These are phyloP conservation scores for Podarcis siculus DNA, from an alignment of 2,797 vertebrate species.

Conservation along the genomic window DNA sequence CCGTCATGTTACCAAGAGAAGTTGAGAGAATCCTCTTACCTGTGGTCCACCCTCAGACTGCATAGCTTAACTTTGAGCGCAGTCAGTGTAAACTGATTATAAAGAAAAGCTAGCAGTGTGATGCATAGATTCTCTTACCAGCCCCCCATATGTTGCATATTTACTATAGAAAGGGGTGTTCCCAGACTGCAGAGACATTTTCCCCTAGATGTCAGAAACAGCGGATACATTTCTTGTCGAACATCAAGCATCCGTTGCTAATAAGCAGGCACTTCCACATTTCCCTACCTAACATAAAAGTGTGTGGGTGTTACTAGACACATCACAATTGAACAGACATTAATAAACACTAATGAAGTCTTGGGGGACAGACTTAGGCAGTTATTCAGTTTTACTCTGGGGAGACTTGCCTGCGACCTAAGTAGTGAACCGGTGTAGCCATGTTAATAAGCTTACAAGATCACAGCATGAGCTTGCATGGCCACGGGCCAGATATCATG, in stretches of 20 bases:
- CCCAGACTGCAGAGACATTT: background rate
- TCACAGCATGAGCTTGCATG: background rate
- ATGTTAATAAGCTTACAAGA: constrained; percentile 7
- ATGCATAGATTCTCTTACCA: background rate
- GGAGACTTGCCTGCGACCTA: constrained; percentile 4
- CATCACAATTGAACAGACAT: background rate
- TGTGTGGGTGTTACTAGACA: background rate
- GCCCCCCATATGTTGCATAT: background rate
- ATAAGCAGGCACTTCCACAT: background rate
- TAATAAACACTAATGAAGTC: constrained; percentile 28
- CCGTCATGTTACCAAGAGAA: background rate
- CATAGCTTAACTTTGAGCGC: background rate
- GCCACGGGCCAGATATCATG: background rate
- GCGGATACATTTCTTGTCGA: background rate
- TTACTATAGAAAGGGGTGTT: background rate
- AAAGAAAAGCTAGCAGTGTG: background rate
- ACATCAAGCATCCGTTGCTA: background rate
- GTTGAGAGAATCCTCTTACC: background rate
- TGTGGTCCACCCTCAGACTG: background rate
- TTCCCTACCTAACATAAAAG: background rate
- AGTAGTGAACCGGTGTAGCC: constrained; percentile 2
- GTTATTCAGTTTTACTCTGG: background rate
- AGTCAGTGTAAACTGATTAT: background rate
- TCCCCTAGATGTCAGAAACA: background rate
- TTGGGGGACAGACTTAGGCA: background rate